Evolutionary conservation across 2,888 invertebrate genomes (phyloP), one percentile per base, ranked within the genome.

Genomic region (Isoperla grammatica): DNA sequence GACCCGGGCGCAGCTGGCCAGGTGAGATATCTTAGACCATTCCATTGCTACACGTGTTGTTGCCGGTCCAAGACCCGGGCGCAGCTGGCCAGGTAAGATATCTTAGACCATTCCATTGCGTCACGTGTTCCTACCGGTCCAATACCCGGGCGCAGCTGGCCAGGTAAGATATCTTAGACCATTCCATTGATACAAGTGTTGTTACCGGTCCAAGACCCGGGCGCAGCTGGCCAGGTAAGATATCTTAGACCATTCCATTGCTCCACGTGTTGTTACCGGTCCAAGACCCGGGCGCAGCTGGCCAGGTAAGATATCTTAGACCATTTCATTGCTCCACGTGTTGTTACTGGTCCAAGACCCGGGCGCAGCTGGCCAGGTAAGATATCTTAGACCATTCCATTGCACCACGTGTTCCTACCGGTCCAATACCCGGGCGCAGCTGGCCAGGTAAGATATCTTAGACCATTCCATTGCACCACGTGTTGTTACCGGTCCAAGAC

Each of bases 251-350:
- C 77, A 29, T 79, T 75, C 69, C 75, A 79, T 46, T 91, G 91
- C 70, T 73, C 78, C 23, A 74, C 81, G 9, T 84, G 83, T 69
- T 71, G 69, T 9, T 82, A 82, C 68, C 74, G 74, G 56, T 79
- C 81, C 58, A 82, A 82, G 68, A 81, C 78, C 8, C 75, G 74
- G 61, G 69, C 70, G 53, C 75, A 76, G 62, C 71, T 83, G 22
- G 73, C 72, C 42, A 78, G 81, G 83, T 82, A 71, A 70, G 69
- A n/a, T n/a, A n/a, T n/a, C n/a, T n/a, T n/a, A 73, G 75, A 59
- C 75, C 77, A 29, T 79, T 75, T 69, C 75, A 79, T 46, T 91
- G 91, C 70, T 73, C 78, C 23, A 74, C 81, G 9, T 84, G 83
- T 69, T 71, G 69, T 9, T 82, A 82, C 68, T 74, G 74, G 56